These are phyloP conservation scores for Metallyticus violacea DNA, from an alignment of 2,888 invertebrate genomes.

Conservation along the genomic window DNA sequence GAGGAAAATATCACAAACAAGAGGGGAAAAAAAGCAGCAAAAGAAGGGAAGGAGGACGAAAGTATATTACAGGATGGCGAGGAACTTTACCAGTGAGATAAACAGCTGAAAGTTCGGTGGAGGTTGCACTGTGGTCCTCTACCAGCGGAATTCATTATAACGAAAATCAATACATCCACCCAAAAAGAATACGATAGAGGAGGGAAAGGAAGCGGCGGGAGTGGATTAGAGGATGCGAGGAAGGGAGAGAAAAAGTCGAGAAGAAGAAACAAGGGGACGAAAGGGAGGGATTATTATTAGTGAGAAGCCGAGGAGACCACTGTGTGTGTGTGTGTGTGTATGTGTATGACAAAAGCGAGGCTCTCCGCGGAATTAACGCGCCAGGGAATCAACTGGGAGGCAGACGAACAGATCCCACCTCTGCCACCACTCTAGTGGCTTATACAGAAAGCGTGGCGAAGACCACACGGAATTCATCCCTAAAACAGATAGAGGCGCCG, in stretches of 20 bases:
- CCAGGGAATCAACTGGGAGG: not conserved
- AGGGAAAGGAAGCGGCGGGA: not conserved
- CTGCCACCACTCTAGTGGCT: not conserved
- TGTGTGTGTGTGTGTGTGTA: not conserved
- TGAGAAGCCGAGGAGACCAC: conserved; percentile 10
- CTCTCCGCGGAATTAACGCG: conserved; percentile 27
- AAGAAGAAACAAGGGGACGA: conserved; percentile 11
- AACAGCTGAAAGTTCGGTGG: conserved; percentile 7
- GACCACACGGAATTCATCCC: not conserved
- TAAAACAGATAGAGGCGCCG: not conserved
- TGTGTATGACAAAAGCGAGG: conserved; percentile 26
- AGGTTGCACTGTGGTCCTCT: conserved; percentile 14
- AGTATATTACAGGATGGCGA: not conserved
- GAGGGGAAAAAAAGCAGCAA: not conserved
- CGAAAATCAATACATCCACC: conserved; percentile 31
- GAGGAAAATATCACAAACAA: not conserved
- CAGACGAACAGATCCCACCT: not conserved
- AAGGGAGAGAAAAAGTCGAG: not conserved
- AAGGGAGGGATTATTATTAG: conserved; percentile 24
- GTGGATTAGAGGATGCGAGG: conserved; percentile 18
- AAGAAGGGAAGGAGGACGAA: not conserved
- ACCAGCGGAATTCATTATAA: conserved; percentile 32
- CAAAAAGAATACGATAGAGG: conserved; percentile 26
- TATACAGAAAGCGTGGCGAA: not conserved
- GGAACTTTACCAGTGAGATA: conserved; percentile 10